These are phyloP conservation scores for Mus pahari DNA, from an alignment of 2,113 vertebrate species.

Conservation along the genomic window DNA sequence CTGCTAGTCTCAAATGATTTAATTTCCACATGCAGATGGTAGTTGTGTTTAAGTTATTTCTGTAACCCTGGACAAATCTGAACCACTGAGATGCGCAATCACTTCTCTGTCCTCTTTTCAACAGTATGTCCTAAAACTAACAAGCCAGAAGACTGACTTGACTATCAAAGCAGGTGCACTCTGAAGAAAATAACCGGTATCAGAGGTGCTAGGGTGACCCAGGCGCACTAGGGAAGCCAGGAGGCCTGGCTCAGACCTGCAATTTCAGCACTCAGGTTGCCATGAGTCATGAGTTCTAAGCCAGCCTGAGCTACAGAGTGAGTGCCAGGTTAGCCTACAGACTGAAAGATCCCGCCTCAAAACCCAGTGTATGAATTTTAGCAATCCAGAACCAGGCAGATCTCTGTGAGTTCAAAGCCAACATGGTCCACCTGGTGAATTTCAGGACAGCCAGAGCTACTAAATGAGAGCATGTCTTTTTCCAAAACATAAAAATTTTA, in stretches of 20 bases:
- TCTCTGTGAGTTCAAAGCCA: background rate
- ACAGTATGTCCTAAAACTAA: background rate
- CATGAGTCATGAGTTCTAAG: background rate
- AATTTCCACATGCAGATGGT: background rate
- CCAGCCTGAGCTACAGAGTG: background rate
- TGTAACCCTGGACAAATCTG: background rate
- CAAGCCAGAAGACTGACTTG: background rate
- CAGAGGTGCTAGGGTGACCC: accelerated
- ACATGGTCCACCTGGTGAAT: background rate
- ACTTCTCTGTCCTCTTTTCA: background rate
- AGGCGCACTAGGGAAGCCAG: background rate
- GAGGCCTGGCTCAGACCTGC: background rate
- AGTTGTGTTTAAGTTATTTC: background rate
- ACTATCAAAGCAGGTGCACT: background rate
- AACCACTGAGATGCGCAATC: background rate
- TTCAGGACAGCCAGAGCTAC: background rate
- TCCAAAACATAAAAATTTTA: background rate
- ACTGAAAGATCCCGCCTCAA: background rate
- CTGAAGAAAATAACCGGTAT: background rate
- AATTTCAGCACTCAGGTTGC: background rate
- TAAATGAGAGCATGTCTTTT: background rate
- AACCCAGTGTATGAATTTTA: background rate
- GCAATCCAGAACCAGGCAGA: background rate
- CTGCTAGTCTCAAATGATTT: background rate
- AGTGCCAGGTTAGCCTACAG: background rate